Evolutionary conservation across 2,113 vertebrate genomes (phyloP).

Genomic region (Upupa epops): DNA sequence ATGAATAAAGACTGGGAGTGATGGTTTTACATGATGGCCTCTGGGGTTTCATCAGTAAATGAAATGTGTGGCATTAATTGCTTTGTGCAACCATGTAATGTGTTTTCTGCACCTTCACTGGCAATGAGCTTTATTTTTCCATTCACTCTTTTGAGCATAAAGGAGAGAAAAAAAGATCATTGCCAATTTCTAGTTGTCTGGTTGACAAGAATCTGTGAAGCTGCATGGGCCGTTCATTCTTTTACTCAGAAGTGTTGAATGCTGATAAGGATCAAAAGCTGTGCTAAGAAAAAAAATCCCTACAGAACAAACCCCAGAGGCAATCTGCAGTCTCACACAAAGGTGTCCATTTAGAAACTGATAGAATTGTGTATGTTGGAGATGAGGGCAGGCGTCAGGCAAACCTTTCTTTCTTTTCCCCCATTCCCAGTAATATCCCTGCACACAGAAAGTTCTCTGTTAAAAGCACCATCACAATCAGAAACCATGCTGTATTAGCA

Average conservation of each 20-base stretch:
- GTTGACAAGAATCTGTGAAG: background rate
- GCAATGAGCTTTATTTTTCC: background rate
- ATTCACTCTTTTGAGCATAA: background rate
- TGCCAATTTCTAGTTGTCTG: background rate
- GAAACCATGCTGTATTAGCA: background rate
- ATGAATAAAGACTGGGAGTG: background rate
- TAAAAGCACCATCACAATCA: background rate
- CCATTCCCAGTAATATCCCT: background rate
- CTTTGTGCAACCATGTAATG: background rate
- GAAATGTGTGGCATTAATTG: background rate
- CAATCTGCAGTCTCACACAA: background rate
- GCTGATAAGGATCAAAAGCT: constrained; percentile 6
- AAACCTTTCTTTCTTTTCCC: background rate
- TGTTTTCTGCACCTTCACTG: background rate
- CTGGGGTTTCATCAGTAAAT: background rate
- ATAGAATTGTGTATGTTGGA: background rate
- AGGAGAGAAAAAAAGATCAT: background rate
- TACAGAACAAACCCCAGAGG: background rate
- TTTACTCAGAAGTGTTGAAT: background rate
- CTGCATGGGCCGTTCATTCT: background rate
- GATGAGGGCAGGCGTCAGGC: background rate
- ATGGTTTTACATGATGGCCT: background rate
- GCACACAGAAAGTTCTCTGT: background rate
- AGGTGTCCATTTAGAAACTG: background rate
- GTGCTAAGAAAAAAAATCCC: background rate